These are phyloP conservation scores for Philypnodon macrostomus DNA, from an alignment of 2,797 vertebrate genomes.

Conservation along the genomic window DNA sequence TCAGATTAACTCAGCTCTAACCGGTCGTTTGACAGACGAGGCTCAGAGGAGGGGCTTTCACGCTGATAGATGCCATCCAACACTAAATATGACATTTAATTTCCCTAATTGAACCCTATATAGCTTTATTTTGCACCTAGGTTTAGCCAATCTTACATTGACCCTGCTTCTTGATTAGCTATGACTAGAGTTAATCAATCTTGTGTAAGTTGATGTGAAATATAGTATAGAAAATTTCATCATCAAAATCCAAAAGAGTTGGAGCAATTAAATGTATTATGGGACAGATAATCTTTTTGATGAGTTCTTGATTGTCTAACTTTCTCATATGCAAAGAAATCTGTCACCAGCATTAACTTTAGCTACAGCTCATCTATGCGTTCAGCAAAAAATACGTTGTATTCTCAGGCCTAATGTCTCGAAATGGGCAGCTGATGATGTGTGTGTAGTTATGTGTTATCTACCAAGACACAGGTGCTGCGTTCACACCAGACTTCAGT, in stretches of 20 bases:
- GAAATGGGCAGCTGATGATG: slow-evolving; percentile 66
- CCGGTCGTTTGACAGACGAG: slow-evolving; percentile 69
- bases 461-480: slow-evolving; percentile 53
- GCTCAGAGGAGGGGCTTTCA: slow-evolving; percentile 79
- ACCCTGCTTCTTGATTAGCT: slow-evolving; percentile 1
- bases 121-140: slow-evolving; percentile 25
- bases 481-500: slow-evolving; percentile 48
- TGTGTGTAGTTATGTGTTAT: slow-evolving; percentile 63
- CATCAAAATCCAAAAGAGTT: too few species aligned
- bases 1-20: slow-evolving; percentile 81
- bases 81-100: slow-evolving; percentile 80
- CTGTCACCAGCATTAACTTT: too few species aligned
- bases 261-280: too few species aligned
- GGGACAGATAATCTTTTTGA: too few species aligned
- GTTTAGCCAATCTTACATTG: slow-evolving; percentile 31
- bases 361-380: too few species aligned
- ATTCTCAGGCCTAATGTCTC: slow-evolving; percentile 44
- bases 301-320: too few species aligned
- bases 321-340: too few species aligned
- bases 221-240: slow-evolving; percentile 66
- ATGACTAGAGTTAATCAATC: slow-evolving; percentile 38
- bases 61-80: slow-evolving; percentile 74
- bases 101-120: slow-evolving; percentile 76
- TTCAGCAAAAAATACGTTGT: too few species aligned
- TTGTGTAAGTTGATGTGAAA: slow-evolving; percentile 46